Base-by-base conservation (phyloP, 2,888 invertebrate species). In the Piscicola geometra region DNA sequence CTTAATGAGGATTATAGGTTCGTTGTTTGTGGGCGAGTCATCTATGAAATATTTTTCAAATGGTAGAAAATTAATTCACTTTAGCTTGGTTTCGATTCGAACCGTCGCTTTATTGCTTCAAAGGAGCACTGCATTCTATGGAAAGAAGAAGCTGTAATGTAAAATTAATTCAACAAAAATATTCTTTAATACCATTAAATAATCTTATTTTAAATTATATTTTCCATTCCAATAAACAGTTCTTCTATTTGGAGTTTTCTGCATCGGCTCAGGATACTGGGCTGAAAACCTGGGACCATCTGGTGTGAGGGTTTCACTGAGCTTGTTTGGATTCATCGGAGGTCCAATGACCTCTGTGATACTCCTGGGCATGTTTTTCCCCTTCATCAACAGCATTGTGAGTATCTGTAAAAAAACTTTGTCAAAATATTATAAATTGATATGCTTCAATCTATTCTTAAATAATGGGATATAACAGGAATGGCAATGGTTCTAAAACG, bases 301-400 rank as follows among this genome's bases (percentile, higher is more conserved):
- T 9, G 80, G 82, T 47, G 79, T 81, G n/a, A 80, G 82, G 80
- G 81, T 82, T 1, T 80, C 82, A 1, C 78, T 83, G 28, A 82
- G 81, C 76, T 80, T 82, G 30, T 82, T 83, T 77, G 83, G 83
- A 1, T 82, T 82, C 80, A 80, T 82, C 12, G 83, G 83, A 3
- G 83, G 83, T 5, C 83, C 83, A 12, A 18, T 78, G 9, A 28
- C 76, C 1, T 75, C 36, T 25, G 71, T 78, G 2, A 25, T 78
- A 15, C 32, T 74, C 28, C 25, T 77, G 28, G 78, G 77, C 25
- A 66, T 78, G 50, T 78, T 78, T 47, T 75, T 78, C 35, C 78
- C 78, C 12, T 78, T 78, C 68, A 75, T 70, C 56, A 78, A 78
- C 73, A 79, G 81, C 28, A 81, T 80, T 81, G 83, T 83, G 78